Evolutionary conservation across 2,888 invertebrate species (phyloP), one percentile per base, ranked within the genome.

Genomic region (Yponomeuta cagnagella): DNA sequence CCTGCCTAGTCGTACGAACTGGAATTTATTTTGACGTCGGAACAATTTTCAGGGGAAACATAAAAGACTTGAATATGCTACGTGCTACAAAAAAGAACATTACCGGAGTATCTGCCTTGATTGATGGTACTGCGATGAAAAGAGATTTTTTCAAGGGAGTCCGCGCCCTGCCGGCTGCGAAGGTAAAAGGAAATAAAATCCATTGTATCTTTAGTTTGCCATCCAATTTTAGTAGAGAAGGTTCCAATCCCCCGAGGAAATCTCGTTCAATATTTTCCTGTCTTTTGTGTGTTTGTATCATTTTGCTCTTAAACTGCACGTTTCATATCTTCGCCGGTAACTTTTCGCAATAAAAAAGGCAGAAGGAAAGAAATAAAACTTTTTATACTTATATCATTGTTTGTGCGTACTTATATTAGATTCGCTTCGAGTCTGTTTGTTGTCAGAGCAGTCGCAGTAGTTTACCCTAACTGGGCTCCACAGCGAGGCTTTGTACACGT

Each of bases 231-330:
- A 82, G 83, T 80, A 75, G 76, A 80, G 80, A 79, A 81, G 82
- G 84, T 81, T 83, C 79, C 81, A 82, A 85, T 83, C 79, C 88
- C 82, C 87, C 70, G 74, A 84, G 85, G 87, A 86, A 88, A 88
- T 86, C 83, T 81, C 71, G 77, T 77, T 83, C 84, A 83, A 87
- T 86, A 85, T 85, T 83, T 85, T 81, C 80, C 75, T 74, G 74
- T 78, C 75, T 79, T 82, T 83, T 78, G 79, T 84, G 82, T 84
- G 82, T 82, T 81, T 67, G 71, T 72, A 65, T 72, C 72, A 67
- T 70, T 58, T 58, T 15, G 12, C 52, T 58, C 52, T 15, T 58
- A 58, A 58, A 58, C 52, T 58, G 52, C 15, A 12, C 52, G 52
- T 58, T 58, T 58, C 52, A 58, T 58, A 58, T 58, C 52, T 58